phyloP scores from a whole-genome alignment of 2,888 invertebrate species.

The Panzeria rudis region DNA sequence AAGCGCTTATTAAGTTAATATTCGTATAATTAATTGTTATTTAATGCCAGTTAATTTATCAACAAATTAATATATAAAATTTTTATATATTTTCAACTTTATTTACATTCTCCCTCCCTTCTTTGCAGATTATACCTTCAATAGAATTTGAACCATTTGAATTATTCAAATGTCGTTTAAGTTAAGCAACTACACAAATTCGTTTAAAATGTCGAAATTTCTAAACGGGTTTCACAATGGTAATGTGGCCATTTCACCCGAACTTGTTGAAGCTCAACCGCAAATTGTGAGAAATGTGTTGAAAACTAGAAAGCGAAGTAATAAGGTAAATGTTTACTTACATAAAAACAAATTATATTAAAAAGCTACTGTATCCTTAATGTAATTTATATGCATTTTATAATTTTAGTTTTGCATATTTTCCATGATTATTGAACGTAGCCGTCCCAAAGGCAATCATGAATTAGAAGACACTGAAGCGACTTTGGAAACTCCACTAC shows the following conservation, averaged over 20 bases:
- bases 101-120: neutral
- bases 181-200: constrained; percentile 29
- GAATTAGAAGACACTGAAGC: constrained; percentile 80
- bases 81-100: too few species aligned
- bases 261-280: constrained; percentile 79
- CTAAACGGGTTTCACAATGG: constrained; percentile 75
- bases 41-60: constrained; percentile 51
- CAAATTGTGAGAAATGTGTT: constrained; percentile 75
- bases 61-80: constrained; percentile 24
- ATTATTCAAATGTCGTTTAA: constrained; percentile 45
- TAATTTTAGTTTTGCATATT: constrained; percentile 81
- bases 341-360: neutral
- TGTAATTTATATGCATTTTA: neutral
- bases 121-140: constrained; percentile 49
- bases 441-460: constrained; percentile 78
- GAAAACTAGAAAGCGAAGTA: constrained; percentile 75
- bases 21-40: constrained; percentile 40
- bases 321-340: constrained; percentile 76
- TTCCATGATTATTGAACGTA: constrained; percentile 82
- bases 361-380: too few species aligned
- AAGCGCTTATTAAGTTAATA: constrained; percentile 17
- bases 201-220: constrained; percentile 78
- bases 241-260: constrained; percentile 76
- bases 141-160: constrained; percentile 14
- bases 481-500: constrained; percentile 79